phyloP scores from a whole-genome alignment of 2,113 vertebrate genomes.

The Vicugna pacos region DNA sequence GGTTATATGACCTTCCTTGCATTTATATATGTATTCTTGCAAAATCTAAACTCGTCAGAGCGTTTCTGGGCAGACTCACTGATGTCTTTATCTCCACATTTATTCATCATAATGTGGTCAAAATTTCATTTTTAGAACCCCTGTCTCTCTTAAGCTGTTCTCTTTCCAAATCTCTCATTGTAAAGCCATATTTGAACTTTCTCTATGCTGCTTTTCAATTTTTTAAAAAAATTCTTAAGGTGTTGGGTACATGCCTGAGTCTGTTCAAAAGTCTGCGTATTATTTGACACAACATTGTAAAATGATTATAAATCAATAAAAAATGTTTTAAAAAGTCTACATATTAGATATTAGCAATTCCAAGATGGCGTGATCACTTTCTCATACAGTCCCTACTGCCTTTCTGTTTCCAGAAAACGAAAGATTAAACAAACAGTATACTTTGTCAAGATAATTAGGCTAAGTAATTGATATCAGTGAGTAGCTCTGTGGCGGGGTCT shows the following conservation, averaged over 20 bases:
- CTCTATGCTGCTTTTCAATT: slow-evolving; percentile 2
- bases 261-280: slow-evolving; percentile 3
- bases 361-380: slow-evolving; percentile 15
- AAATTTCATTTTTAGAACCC: slow-evolving; percentile 31
- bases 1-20: slow-evolving; percentile 5
- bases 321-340: background rate
- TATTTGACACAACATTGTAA: background rate
- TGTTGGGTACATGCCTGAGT: background rate
- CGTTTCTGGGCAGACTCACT: background rate
- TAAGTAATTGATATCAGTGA: slow-evolving; percentile 64
- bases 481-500: slow-evolving; percentile 32
- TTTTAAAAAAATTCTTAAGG: background rate
- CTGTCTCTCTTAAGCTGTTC: background rate
- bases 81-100: background rate
- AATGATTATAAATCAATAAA: no score
- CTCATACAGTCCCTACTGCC: background rate
- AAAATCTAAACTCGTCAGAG: slow-evolving; percentile 31
- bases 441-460: slow-evolving; percentile 64
- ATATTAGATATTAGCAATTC: background rate
- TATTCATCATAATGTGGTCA: background rate
- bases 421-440: slow-evolving; percentile 33
- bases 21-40: slow-evolving; percentile 18
- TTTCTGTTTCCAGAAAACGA: slow-evolving; percentile 45
- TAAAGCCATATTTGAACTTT: background rate
- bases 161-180: background rate